A percentile compares a stretch with the other conserved stretches of the same genome.
Conservation (phyloP, 2,113 vertebrate species). For the Ciconia boyciana region DNA sequence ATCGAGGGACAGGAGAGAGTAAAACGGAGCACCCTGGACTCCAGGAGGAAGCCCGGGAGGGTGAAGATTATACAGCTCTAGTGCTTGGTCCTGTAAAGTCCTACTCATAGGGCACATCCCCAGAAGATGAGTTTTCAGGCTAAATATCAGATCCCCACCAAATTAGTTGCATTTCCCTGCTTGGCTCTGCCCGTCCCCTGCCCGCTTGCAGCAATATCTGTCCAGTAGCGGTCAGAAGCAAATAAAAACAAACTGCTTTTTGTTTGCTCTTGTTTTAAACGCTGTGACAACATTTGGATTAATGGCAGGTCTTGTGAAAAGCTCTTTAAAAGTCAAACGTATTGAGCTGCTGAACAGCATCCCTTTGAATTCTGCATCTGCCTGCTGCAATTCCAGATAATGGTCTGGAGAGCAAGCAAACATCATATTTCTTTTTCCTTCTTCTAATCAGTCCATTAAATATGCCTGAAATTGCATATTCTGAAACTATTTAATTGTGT, state of each 20-base stretch:
- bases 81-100: background rate
- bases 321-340: slow-evolving; percentile 29
- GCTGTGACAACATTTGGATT: slow-evolving; percentile 16
- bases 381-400: slow-evolving; percentile 5
- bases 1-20: background rate
- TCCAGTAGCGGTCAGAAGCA: background rate
- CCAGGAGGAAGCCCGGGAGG: background rate
- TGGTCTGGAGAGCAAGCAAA: background rate
- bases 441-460: background rate
- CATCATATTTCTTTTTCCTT: background rate
- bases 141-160: background rate
- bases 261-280: slow-evolving; percentile 4
- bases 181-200: background rate
- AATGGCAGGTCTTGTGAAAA: slow-evolving; percentile 29
- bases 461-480: background rate
- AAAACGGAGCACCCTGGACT: background rate
- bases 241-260: slow-evolving; percentile 21
- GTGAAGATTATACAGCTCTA: background rate
- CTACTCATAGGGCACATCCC: background rate
- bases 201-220: background rate
- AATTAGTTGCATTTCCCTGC: background rate
- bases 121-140: background rate
- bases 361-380: slow-evolving; percentile 31
- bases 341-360: slow-evolving; percentile 27
- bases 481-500: background rate